A percentile compares a stretch with the other conserved stretches of the same genome.
These are phyloP conservation scores for Spea bombifrons DNA, from an alignment of 2,113 vertebrate species.

Conservation along the genomic window DNA sequence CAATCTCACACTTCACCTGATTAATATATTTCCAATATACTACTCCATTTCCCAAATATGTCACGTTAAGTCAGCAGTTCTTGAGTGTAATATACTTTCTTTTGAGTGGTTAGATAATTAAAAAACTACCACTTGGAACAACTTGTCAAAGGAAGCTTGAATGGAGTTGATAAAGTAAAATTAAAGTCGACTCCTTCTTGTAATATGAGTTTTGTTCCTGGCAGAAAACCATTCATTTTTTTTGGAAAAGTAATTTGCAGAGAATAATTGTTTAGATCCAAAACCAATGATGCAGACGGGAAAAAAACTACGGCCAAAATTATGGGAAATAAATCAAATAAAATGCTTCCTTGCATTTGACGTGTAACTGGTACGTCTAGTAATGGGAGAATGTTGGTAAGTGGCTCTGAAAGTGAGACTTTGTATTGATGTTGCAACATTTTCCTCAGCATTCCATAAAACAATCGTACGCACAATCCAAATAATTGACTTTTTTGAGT, in stretches of 20 bases:
- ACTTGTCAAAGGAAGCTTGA: not conserved
- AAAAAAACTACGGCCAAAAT: not conserved
- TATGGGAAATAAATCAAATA: not conserved
- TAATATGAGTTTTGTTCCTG: not conserved
- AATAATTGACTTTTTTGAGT: too few relatives aligned
- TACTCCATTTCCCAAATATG: too few relatives aligned
- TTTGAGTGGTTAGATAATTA: not conserved
- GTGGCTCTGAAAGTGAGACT: not conserved
- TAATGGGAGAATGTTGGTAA: not conserved
- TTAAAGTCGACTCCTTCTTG: constrained; percentile 3
- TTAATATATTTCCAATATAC: too few relatives aligned
- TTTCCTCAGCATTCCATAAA: too few relatives aligned
- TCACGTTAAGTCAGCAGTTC: not conserved
- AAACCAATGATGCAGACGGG: not conserved
- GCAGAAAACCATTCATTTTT: constrained; percentile 4
- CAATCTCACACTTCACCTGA: too few relatives aligned
- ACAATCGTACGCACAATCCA: too few relatives aligned
- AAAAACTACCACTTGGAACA: not conserved
- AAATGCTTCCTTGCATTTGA: not conserved
- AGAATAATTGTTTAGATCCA: constrained; percentile 11
- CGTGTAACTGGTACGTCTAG: not conserved
- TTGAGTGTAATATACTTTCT: not conserved
- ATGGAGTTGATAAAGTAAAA: not conserved
- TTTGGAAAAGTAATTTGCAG: not conserved
- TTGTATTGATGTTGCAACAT: too few relatives aligned